phyloP scores from a whole-genome alignment of 2,888 invertebrate species.

The Synergus japonicus region DNA sequence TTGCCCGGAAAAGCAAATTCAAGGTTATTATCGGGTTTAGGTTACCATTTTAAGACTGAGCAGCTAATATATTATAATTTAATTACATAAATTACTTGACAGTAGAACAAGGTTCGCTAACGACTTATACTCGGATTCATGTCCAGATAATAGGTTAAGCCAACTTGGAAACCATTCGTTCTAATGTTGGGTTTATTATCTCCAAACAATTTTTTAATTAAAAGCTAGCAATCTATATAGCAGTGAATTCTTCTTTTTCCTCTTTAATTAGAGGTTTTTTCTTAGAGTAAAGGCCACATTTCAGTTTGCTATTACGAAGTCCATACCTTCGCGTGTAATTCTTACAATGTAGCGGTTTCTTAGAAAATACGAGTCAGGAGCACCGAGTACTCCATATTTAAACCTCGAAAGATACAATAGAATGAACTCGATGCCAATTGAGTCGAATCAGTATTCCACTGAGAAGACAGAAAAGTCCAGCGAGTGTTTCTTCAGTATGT shows the following conservation, averaged over 20 bases:
- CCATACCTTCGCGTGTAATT: not conserved
- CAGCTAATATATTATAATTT: no score
- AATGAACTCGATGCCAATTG: constrained; percentile 13
- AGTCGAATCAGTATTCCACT: constrained; percentile 26
- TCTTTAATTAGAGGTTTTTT: not conserved
- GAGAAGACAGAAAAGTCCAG: not conserved
- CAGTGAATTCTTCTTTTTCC: not conserved
- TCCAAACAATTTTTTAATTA: not conserved
- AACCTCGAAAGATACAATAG: constrained; percentile 19
- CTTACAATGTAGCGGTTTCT: not conserved
- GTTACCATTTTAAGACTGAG: no score
- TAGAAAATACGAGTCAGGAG: not conserved
- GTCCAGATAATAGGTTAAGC: no score
- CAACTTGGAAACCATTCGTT: not conserved
- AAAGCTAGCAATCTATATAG: not conserved
- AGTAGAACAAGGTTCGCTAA: no score
- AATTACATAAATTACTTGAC: no score
- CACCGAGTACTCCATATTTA: not conserved
- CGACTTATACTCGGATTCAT: no score
- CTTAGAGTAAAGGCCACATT: not conserved
- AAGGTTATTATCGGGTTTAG: no score
- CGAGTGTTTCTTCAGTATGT: not conserved
- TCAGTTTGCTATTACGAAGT: not conserved
- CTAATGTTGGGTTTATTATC: not conserved
- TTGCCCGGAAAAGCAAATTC: no score